Conservation (phyloP, 2,888 invertebrate species). For the Synergus gifuensis region DNA sequence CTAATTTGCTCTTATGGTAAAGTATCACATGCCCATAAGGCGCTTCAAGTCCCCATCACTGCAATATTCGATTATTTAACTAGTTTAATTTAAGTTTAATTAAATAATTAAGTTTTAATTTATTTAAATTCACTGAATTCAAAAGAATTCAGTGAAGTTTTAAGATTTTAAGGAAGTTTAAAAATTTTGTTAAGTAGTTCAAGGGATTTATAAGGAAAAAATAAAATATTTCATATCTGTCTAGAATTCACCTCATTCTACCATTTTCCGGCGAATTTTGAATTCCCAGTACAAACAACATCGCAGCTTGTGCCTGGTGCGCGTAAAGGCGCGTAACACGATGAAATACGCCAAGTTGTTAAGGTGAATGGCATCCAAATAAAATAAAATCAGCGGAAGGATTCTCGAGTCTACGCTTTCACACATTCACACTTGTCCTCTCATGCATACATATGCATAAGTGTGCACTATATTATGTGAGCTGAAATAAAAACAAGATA, state of each 20-base stretch:
- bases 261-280: constrained; percentile 30
- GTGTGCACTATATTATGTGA: constrained; percentile 26
- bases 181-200: no score
- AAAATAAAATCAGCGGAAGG: constrained; percentile 61
- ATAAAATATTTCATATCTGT: constrained; percentile 16
- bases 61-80: no score
- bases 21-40: no score
- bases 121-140: no score
- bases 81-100: no score
- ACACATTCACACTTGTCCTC: constrained; percentile 15
- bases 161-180: no score
- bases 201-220: neutral
- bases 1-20: no score
- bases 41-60: no score
- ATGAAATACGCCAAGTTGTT: constrained; percentile 58
- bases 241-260: neutral
- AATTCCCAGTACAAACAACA: constrained; percentile 26
- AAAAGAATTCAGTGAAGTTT: no score
- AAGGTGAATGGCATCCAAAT: constrained; percentile 44
- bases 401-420: constrained; percentile 39
- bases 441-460: constrained; percentile 26
- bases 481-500: constrained; percentile 64
- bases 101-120: no score
- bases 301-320: constrained; percentile 40
- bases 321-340: constrained; percentile 61